Evolutionary conservation across 2,113 vertebrate genomes (phyloP).

Genomic region (Vicugna pacos): DNA sequence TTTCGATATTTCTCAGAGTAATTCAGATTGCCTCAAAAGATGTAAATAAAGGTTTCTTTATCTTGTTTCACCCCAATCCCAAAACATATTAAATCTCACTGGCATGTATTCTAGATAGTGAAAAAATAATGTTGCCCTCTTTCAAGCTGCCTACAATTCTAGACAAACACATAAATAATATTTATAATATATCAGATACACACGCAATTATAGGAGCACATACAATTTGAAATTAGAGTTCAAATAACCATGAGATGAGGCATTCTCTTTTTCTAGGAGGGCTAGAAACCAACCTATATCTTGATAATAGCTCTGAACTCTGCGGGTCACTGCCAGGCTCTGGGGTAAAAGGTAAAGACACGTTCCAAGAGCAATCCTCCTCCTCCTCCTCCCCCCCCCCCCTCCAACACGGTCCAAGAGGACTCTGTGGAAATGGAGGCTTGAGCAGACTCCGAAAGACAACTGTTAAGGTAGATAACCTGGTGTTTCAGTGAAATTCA

Average conservation of each 20-base stretch:
- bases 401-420: not conserved
- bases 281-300: not conserved
- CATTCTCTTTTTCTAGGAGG: not conserved
- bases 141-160: not conserved
- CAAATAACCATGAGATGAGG: not conserved
- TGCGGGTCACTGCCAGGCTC: not conserved
- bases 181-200: not conserved
- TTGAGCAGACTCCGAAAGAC: not conserved
- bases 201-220: not conserved
- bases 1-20: constrained; percentile 12
- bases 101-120: not conserved
- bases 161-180: not conserved
- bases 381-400: not conserved
- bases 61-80: not conserved
- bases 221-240: not conserved
- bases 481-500: not conserved
- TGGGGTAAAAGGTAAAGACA: not conserved
- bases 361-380: not conserved
- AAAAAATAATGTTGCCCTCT: not conserved
- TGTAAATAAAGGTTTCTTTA: not conserved
- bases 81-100: not conserved
- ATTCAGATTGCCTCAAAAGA: constrained; percentile 29
- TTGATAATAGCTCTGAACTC: not conserved
- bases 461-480: not conserved
- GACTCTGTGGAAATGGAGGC: not conserved